phyloP scores from a whole-genome alignment of 2,797 vertebrate species.

The Loris lydekkerianus region DNA sequence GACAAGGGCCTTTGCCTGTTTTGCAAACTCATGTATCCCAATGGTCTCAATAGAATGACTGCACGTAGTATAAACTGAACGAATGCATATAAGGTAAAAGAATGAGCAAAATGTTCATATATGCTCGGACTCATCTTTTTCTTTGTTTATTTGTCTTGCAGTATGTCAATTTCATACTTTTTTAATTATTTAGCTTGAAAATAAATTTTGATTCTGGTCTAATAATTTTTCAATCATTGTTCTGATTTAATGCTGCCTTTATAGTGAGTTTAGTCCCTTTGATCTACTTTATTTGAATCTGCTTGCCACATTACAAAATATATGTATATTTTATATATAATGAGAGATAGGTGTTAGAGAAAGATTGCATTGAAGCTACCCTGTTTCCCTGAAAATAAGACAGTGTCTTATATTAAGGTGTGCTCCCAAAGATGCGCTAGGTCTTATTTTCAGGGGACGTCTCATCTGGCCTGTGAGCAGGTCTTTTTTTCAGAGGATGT shows the following conservation, averaged over 20 bases:
- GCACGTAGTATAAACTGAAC: background rate
- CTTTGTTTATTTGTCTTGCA: background rate
- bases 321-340: no score
- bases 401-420: no score
- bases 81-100: background rate
- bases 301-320: background rate
- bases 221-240: background rate
- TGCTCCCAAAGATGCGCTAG: no score
- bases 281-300: background rate
- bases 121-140: no score
- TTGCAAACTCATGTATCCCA: background rate
- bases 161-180: background rate
- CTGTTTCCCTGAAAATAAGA: no score
- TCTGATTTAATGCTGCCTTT: background rate
- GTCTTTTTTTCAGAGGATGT: no score
- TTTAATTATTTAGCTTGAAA: background rate
- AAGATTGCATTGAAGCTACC: background rate
- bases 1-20: background rate
- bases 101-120: background rate
- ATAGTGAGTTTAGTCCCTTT: background rate
- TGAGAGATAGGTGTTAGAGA: no score
- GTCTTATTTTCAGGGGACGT: no score
- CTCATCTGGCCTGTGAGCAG: no score
- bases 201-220: background rate
- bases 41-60: background rate